These are phyloP conservation scores for Dicranocentrus wangi DNA, from an alignment of 2,888 invertebrate genomes.

Conservation along the genomic window DNA sequence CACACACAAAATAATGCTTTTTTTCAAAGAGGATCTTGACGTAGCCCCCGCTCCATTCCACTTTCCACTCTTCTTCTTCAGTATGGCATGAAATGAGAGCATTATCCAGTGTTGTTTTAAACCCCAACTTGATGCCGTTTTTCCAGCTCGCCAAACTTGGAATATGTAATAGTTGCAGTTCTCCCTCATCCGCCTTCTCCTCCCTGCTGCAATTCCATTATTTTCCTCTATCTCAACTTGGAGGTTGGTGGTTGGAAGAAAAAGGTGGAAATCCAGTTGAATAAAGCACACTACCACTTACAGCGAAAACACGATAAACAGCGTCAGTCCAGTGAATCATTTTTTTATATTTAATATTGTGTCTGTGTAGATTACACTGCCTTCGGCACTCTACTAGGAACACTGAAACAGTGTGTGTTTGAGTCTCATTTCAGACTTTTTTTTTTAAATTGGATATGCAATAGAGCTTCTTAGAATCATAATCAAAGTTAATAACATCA, in stretches of 20 bases:
- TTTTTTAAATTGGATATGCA: constrained; percentile 34
- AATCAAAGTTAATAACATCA: constrained; percentile 36
- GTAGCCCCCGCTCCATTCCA: too few relatives aligned
- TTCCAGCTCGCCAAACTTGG: too few relatives aligned
- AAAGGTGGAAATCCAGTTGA: background rate
- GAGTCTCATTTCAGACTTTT: constrained; percentile 29
- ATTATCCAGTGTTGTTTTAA: too few relatives aligned
- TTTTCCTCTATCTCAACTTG: background rate
- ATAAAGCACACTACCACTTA: background rate
- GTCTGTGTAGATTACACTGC: constrained; percentile 1
- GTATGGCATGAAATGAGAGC: too few relatives aligned
- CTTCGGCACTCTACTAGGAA: constrained; percentile 9
- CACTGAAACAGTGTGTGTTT: background rate
- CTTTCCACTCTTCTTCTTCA: too few relatives aligned
- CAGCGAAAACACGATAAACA: background rate
- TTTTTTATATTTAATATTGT: background rate
- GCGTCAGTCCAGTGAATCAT: constrained; percentile 22
- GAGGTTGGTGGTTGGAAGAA: background rate
- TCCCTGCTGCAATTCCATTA: too few relatives aligned
- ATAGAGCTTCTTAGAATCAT: constrained; percentile 31
- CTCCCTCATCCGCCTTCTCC: too few relatives aligned
- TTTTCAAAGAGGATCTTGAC: too few relatives aligned
- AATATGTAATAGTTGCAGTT: too few relatives aligned
- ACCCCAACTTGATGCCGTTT: too few relatives aligned
- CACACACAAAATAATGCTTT: too few relatives aligned